phyloP scores from a whole-genome alignment of 2,888 invertebrate species.

The Lysandra coridon region DNA sequence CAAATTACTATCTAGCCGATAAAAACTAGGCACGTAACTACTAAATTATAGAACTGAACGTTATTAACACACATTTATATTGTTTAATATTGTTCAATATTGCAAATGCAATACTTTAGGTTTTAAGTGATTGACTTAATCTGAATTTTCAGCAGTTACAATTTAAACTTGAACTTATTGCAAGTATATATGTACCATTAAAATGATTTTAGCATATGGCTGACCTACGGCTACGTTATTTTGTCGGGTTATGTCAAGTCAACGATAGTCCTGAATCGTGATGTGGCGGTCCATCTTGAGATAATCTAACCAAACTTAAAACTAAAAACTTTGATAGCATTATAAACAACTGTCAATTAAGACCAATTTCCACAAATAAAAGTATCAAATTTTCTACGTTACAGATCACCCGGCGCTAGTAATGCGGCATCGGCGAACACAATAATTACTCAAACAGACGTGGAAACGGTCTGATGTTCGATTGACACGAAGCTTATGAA shows the following conservation, averaged over 20 bases:
- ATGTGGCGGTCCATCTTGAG: background rate
- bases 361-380: background rate
- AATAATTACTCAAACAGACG: slow-evolving; percentile 2
- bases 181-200: too few species aligned
- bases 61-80: background rate
- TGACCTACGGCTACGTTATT: too few species aligned
- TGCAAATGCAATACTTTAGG: background rate
- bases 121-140: too few species aligned
- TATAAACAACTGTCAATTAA: background rate
- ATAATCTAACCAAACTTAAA: background rate
- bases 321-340: background rate
- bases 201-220: too few species aligned
- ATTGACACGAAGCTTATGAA: slow-evolving; percentile 77
- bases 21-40: slow-evolving; percentile 44
- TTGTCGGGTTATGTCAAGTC: too few species aligned
- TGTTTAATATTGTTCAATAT: background rate
- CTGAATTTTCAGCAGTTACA: too few species aligned
- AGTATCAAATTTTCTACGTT: slow-evolving; percentile 10
- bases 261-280: too few species aligned
- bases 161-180: too few species aligned
- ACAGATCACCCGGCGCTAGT: slow-evolving; percentile 11
- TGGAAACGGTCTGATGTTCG: slow-evolving; percentile 49
- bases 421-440: slow-evolving; percentile 18
- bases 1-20: slow-evolving; percentile 44
- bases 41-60: slow-evolving; percentile 35